Conservation (phyloP, 2,888 invertebrate genomes). For the Aquatica leii region DNA sequence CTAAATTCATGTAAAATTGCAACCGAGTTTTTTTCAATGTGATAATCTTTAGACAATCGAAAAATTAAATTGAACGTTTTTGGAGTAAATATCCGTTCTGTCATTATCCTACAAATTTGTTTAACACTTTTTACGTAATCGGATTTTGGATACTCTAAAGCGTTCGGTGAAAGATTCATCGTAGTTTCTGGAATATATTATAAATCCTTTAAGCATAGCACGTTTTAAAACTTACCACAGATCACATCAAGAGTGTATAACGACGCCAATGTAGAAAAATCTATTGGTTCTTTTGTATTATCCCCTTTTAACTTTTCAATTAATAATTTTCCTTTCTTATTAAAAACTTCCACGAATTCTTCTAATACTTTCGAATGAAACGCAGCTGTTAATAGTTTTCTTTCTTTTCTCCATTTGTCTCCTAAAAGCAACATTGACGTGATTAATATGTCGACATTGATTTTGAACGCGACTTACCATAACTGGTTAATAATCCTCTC, state of each 20-base stretch:
- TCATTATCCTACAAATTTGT: slow-evolving; percentile 56
- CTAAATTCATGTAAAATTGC: slow-evolving; percentile 65
- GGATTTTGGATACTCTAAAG: slow-evolving; percentile 73
- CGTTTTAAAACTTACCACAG: slow-evolving; percentile 62
- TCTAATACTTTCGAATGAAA: slow-evolving; percentile 82
- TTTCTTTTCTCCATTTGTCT: slow-evolving; percentile 70
- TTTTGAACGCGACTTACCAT: slow-evolving; percentile 69
- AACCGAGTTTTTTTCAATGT: slow-evolving; percentile 63
- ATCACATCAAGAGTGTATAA: slow-evolving; percentile 70
- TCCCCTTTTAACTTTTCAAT: slow-evolving; percentile 62
- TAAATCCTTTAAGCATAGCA: not conserved
- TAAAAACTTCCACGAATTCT: slow-evolving; percentile 74
- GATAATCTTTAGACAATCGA: slow-evolving; percentile 67
- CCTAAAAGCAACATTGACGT: slow-evolving; percentile 48
- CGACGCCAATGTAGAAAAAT: slow-evolving; percentile 68
- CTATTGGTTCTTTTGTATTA: slow-evolving; percentile 65
- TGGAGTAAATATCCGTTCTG: slow-evolving; percentile 56
- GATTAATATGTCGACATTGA: too few relatives aligned
- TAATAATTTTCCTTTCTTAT: slow-evolving; percentile 68
- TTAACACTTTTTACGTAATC: slow-evolving; percentile 78
- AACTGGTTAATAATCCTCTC: slow-evolving; percentile 54
- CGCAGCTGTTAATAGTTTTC: slow-evolving; percentile 79
- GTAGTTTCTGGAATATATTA: slow-evolving; percentile 1
- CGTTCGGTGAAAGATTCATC: slow-evolving; percentile 80
- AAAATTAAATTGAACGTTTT: slow-evolving; percentile 61